Percentiles rank a stretch among this genome's conserved stretches.
phyloP scores from a whole-genome alignment of 1,140 invertebrate species.

The Drosophila mojavensis region DNA sequence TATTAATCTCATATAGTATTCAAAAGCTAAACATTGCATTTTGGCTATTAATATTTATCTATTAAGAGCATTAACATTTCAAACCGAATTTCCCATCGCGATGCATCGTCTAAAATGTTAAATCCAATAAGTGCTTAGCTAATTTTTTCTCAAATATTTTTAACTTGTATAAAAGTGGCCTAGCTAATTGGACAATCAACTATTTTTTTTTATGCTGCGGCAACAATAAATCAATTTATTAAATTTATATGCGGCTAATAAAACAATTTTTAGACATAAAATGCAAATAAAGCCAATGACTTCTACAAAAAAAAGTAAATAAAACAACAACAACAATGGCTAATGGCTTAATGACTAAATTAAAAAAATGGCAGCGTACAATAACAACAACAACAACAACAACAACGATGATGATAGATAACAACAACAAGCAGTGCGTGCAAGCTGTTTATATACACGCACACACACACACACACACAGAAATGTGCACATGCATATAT shows the following conservation, averaged over 20 bases:
- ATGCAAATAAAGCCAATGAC: constrained; percentile 36
- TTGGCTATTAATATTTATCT: too few species aligned
- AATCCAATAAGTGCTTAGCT: background rate
- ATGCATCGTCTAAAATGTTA: background rate
- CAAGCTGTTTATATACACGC: constrained; percentile 13
- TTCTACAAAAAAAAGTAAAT: constrained; percentile 15
- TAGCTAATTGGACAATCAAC: constrained; percentile 57
- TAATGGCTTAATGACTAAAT: constrained; percentile 78
- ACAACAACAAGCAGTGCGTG: constrained; percentile 32
- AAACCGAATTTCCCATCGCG: background rate
- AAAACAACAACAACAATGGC: constrained; percentile 3
- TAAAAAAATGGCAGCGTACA: constrained; percentile 57
- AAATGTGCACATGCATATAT: background rate
- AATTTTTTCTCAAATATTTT: background rate
- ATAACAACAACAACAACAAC: constrained; percentile 8
- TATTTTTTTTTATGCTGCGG: constrained; percentile 20
- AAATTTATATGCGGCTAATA: constrained; percentile 76
- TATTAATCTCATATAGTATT: too few species aligned
- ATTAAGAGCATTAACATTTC: background rate
- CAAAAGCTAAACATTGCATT: too few species aligned
- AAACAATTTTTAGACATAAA: constrained; percentile 78
- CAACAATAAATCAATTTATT: constrained; percentile 78
- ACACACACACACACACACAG: constrained; percentile 1
- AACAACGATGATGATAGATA: constrained; percentile 30
- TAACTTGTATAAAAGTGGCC: background rate